Conservation (phyloP, 2,113 vertebrate genomes). For the Thinocorus orbignyianus region DNA sequence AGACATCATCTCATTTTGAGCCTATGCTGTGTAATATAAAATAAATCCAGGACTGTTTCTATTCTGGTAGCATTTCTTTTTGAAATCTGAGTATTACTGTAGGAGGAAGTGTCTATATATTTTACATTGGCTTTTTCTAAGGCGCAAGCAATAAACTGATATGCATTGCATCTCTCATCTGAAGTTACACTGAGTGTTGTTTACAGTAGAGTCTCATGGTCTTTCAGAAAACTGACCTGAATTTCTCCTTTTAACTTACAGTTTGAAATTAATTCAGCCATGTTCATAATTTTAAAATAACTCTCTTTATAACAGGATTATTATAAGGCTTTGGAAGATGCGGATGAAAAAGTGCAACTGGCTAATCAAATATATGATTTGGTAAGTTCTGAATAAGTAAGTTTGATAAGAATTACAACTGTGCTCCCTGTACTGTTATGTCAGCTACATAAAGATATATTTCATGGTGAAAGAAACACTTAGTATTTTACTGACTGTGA, state of each 20-base stretch:
- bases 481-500: neutral
- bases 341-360: conserved; percentile 97
- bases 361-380: conserved; percentile 99
- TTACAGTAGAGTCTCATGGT: neutral
- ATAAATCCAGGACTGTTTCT: neutral
- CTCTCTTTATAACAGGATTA: conserved; percentile 85
- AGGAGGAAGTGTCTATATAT: neutral
- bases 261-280: neutral
- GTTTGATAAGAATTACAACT: neutral
- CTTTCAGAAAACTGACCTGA: neutral
- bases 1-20: neutral
- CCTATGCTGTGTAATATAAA: neutral
- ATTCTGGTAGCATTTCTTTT: neutral
- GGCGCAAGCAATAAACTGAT: neutral
- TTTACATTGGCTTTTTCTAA: neutral
- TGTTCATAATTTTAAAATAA: neutral
- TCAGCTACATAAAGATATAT: neutral
- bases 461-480: neutral
- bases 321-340: conserved; percentile 97
- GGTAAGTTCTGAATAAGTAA: conserved; percentile 79
- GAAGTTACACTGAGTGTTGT: neutral
- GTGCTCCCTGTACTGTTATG: neutral
- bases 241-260: neutral
- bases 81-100: neutral
- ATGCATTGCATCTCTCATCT: neutral